Conservation (phyloP, 2,113 vertebrate species). For the Dipodomys stephensi region DNA sequence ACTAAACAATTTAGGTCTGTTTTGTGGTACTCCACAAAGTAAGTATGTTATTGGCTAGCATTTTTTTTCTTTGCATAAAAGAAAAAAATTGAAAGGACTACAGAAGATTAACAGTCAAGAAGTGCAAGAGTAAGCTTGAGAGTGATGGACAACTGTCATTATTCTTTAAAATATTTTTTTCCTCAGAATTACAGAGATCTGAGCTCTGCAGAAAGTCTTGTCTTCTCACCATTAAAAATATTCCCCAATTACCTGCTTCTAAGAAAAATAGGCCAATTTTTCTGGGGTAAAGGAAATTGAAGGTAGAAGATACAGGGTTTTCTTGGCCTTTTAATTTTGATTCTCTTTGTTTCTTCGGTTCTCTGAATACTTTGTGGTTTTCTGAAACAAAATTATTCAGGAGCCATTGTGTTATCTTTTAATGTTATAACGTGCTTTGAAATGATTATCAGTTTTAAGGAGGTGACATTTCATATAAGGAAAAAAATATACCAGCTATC, state of each 20-base stretch:
- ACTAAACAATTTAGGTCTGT: neutral
- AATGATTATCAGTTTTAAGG: conserved; percentile 36
- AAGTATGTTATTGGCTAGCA: neutral
- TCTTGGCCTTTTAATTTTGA: conserved; percentile 3
- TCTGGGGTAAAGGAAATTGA: neutral
- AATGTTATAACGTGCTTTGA: conserved; percentile 27
- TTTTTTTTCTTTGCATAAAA: conserved; percentile 28
- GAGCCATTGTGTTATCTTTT: neutral
- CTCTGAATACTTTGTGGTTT: neutral
- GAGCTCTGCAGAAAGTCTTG: conserved; percentile 2
- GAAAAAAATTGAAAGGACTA: neutral
- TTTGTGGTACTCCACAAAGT: conserved; percentile 31
- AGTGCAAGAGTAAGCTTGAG: conserved; percentile 50
- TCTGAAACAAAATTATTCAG: conserved; percentile 31
- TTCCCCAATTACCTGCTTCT: neutral
- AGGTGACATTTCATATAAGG: conserved; percentile 28
- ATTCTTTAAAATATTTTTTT: conserved; percentile 15
- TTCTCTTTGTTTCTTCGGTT: neutral
- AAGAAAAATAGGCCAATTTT: conserved; percentile 32
- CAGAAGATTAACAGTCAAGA: conserved; percentile 43
- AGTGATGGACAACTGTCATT: neutral
- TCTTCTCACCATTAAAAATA: neutral
- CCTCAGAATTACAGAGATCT: conserved; percentile 26
- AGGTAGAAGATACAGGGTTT: neutral
- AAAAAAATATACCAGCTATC: neutral